phyloP scores from a whole-genome alignment of 1,140 invertebrate genomes.

The Drosophila burlai region DNA sequence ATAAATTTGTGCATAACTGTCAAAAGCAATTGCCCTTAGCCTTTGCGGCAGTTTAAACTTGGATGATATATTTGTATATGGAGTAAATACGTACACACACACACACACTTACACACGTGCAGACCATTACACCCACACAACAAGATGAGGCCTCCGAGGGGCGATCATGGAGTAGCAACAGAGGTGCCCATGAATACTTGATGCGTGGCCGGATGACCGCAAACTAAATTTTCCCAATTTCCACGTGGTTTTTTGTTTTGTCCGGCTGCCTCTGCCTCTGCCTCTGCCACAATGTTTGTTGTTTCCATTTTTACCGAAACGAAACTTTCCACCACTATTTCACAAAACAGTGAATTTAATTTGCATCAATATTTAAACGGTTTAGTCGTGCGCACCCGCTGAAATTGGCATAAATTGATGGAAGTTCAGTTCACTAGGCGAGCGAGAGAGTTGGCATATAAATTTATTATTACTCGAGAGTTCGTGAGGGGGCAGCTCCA shows the following conservation, averaged over 20 bases:
- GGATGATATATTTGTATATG: constrained; percentile 81
- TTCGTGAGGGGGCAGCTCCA: not conserved
- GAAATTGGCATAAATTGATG: constrained; percentile 53
- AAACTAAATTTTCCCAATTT: constrained; percentile 53
- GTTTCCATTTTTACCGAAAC: constrained; percentile 22
- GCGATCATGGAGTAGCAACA: constrained; percentile 22
- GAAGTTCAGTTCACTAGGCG: constrained; percentile 15
- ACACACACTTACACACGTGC: constrained; percentile 16
- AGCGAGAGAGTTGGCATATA: constrained; percentile 32
- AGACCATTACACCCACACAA: constrained; percentile 23
- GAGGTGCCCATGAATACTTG: constrained; percentile 41
- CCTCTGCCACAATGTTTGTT: constrained; percentile 24
- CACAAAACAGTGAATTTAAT: constrained; percentile 50
- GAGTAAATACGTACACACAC: constrained; percentile 38
- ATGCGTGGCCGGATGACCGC: constrained; percentile 33
- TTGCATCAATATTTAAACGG: constrained; percentile 53
- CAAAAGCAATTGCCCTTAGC: constrained; percentile 83
- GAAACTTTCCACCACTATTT: constrained; percentile 17
- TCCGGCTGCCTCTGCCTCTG: not conserved
- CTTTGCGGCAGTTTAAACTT: constrained; percentile 82
- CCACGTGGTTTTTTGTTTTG: constrained; percentile 31
- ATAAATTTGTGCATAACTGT: constrained; percentile 83
- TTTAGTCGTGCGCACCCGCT: constrained; percentile 41
- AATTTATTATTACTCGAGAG: constrained; percentile 32
- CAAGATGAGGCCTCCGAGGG: constrained; percentile 34